Percentiles rank a stretch among this genome's conserved stretches.
These are phyloP conservation scores for Cheilosia pagana DNA, from an alignment of 2,888 invertebrate species.

Conservation along the genomic window DNA sequence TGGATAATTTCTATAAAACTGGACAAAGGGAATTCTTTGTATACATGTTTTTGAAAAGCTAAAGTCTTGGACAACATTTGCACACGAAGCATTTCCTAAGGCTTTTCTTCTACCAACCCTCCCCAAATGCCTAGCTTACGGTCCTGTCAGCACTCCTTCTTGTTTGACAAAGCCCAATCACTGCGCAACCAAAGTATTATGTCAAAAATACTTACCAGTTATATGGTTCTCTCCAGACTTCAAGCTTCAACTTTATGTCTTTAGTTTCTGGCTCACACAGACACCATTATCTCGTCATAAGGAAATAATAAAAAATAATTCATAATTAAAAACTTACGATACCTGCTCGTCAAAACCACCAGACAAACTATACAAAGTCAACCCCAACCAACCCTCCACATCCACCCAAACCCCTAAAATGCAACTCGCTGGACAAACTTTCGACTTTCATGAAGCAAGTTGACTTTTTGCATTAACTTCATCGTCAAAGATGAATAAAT, in stretches of 20 bases:
- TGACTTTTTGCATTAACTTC: conserved; percentile 55
- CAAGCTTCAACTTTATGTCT: background rate
- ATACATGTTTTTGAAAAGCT: too few relatives aligned
- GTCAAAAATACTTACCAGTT: background rate
- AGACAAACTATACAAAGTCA: conserved; percentile 45
- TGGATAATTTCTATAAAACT: too few relatives aligned
- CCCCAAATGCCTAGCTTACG: too few relatives aligned
- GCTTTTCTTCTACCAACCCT: too few relatives aligned
- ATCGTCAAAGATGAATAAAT: conserved; percentile 53
- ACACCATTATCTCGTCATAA: conserved; percentile 1
- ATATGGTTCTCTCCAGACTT: background rate
- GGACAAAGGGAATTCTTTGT: too few relatives aligned
- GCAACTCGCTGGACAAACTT: conserved; percentile 49
- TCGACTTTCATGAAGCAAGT: conserved; percentile 49
- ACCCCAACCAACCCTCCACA: conserved; percentile 2
- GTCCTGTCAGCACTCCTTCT: too few relatives aligned
- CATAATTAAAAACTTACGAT: conserved; percentile 63
- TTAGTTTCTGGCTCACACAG: background rate
- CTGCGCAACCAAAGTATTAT: background rate
- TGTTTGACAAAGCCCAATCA: too few relatives aligned
- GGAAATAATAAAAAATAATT: conserved; percentile 3
- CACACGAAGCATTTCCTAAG: too few relatives aligned
- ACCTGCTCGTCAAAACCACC: conserved; percentile 2
- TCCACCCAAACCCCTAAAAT: background rate
- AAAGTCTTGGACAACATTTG: too few relatives aligned